Conservation (phyloP, 2,888 invertebrate species). For the Heteromurus nitidus region DNA sequence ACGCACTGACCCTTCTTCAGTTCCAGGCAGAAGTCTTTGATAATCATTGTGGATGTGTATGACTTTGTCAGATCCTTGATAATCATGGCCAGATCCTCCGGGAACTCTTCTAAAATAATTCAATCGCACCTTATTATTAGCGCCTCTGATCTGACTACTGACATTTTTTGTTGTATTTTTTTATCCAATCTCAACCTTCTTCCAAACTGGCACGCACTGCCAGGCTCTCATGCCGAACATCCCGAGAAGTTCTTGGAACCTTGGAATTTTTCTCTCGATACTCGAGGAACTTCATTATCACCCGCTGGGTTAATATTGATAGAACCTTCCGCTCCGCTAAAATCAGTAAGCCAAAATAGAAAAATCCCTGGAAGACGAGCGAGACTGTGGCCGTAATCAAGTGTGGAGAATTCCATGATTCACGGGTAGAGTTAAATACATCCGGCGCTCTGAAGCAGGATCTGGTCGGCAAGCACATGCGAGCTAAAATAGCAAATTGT, state of each 20-base stretch:
- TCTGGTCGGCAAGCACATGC: neutral
- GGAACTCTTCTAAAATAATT: slow-evolving; percentile 2
- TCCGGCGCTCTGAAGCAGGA: slow-evolving; percentile 47
- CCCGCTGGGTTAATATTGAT: slow-evolving; percentile 34
- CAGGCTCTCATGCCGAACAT: slow-evolving; percentile 11
- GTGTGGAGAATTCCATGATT: slow-evolving; percentile 32
- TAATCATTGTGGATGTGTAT: slow-evolving; percentile 51
- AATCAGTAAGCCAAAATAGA: slow-evolving; percentile 67
- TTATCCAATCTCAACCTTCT: too few species aligned
- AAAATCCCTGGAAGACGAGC: slow-evolving; percentile 64
- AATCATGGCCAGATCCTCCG: slow-evolving; percentile 51
- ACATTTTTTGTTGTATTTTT: too few species aligned
- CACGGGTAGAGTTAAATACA: slow-evolving; percentile 26
- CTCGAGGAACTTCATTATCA: slow-evolving; percentile 55
- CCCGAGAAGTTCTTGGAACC: neutral
- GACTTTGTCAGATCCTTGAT: slow-evolving; percentile 65
- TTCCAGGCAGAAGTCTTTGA: slow-evolving; percentile 63
- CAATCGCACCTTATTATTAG: slow-evolving; percentile 20
- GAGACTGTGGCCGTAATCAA: slow-evolving; percentile 46
- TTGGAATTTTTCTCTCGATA: neutral
- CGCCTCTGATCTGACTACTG: slow-evolving; percentile 43
- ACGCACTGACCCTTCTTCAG: slow-evolving; percentile 66
- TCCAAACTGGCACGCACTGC: slow-evolving; percentile 39
- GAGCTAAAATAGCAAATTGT: neutral
- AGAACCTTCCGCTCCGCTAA: slow-evolving; percentile 48